Percentiles rank a stretch among this genome's conserved stretches.
phyloP scores from a whole-genome alignment of 1,140 invertebrate genomes.

The Anoplophora glabripennis region DNA sequence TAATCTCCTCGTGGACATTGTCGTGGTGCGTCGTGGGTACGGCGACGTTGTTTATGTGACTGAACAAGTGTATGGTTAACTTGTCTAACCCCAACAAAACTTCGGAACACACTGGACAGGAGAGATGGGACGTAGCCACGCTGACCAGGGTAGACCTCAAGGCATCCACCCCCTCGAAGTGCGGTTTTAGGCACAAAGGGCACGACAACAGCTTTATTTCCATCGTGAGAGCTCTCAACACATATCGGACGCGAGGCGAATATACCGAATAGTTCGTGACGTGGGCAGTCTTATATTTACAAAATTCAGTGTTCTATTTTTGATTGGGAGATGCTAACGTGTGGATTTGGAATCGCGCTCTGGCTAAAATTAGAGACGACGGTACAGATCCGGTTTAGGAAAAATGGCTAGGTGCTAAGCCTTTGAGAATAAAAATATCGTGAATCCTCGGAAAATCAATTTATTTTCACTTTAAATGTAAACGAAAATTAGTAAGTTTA shows the following conservation, averaged over 20 bases:
- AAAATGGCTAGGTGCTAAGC: too few relatives aligned
- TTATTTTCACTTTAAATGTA: too few relatives aligned
- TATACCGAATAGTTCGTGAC: conserved; percentile 3
- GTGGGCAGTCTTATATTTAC: conserved; percentile 15
- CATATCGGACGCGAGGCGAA: not conserved
- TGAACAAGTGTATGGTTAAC: conserved; percentile 79
- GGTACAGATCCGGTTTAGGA: too few relatives aligned
- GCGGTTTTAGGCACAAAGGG: conserved; percentile 70
- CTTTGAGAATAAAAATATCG: too few relatives aligned
- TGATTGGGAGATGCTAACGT: not conserved
- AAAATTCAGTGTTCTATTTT: conserved; percentile 18
- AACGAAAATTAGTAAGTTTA: too few relatives aligned
- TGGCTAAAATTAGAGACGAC: too few relatives aligned
- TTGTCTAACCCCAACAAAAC: conserved; percentile 73
- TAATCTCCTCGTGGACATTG: conserved; percentile 42
- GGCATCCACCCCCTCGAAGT: conserved; percentile 67
- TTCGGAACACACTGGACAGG: conserved; percentile 75
- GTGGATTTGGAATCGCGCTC: too few relatives aligned
- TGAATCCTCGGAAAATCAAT: too few relatives aligned
- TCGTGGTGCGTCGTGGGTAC: conserved; percentile 32
- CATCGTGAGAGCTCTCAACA: conserved; percentile 37
- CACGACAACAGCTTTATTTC: conserved; percentile 66
- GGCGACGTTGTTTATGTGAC: conserved; percentile 54
- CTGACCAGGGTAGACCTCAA: conserved; percentile 68
- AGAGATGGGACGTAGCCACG: conserved; percentile 68